A percentile compares a stretch with the other conserved stretches of the same genome.
phyloP scores from a whole-genome alignment of 2,113 vertebrate genomes.

The Benitochromis conjunctus region DNA sequence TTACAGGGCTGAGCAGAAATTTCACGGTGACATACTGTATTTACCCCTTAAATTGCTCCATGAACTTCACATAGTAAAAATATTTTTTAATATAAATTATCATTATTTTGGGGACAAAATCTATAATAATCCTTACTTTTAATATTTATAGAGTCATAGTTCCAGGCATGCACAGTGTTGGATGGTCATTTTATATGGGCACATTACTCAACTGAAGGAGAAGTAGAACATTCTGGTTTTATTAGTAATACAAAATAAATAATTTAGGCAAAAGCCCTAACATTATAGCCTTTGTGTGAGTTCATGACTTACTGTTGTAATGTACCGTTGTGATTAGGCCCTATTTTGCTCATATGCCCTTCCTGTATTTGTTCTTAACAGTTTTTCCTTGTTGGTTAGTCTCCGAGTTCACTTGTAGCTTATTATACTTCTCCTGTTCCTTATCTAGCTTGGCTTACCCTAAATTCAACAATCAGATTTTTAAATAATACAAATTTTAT shows the following conservation, averaged over 20 bases:
- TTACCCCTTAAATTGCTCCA: neutral
- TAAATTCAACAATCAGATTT: neutral
- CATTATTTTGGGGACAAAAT: neutral
- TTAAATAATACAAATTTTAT: no score
- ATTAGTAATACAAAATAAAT: neutral
- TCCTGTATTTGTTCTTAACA: neutral
- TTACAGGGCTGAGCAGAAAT: conserved; percentile 4
- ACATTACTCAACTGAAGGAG: neutral
- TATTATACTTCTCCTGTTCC: neutral
- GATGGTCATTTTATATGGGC: neutral
- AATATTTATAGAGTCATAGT: neutral
- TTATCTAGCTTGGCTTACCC: neutral
- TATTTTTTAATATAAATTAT: neutral
- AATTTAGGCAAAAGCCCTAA: neutral
- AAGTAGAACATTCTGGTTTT: neutral
- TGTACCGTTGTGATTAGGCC: neutral
- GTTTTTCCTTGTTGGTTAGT: neutral
- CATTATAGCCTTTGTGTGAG: neutral
- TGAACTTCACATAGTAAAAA: neutral
- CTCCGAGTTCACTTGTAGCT: neutral
- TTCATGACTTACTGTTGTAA: neutral
- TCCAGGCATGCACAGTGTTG: neutral
- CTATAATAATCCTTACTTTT: neutral
- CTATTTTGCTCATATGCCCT: neutral
- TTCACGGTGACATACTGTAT: conserved; percentile 3